These are phyloP conservation scores for Zelleria hepariella DNA, from an alignment of 2,888 invertebrate species.

Conservation along the genomic window DNA sequence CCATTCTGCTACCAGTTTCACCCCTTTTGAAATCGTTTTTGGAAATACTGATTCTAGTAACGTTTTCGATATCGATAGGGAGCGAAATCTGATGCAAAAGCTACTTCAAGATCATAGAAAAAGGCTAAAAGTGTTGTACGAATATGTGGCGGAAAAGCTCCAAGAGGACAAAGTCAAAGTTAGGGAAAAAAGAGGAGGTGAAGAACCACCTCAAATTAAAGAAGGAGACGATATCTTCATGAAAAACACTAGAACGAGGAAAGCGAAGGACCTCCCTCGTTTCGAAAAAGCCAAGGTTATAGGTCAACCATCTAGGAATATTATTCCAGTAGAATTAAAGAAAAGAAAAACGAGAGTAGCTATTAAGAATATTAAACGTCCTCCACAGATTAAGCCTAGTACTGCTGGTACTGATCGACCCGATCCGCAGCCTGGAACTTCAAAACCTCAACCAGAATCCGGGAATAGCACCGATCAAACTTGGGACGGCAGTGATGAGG, in stretches of 20 bases:
- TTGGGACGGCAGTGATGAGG: too few relatives aligned
- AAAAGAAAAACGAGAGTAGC: slow-evolving; percentile 3
- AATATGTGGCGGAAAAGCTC: slow-evolving; percentile 10
- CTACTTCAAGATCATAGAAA: slow-evolving; percentile 14
- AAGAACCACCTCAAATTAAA: slow-evolving; percentile 10
- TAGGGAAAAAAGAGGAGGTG: slow-evolving; percentile 13
- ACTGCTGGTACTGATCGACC: too few relatives aligned
- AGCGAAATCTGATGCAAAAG: slow-evolving; percentile 10
- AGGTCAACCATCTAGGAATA: slow-evolving; percentile 13
- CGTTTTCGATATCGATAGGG: not conserved
- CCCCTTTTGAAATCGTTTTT: slow-evolving; percentile 14
- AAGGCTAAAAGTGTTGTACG: slow-evolving; percentile 12
- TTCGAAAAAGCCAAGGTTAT: slow-evolving; percentile 17
- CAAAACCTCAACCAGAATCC: too few relatives aligned
- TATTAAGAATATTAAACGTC: slow-evolving; percentile 12
- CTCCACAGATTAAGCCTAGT: slow-evolving; percentile 14
- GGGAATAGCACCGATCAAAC: too few relatives aligned
- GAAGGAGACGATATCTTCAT: slow-evolving; percentile 15
- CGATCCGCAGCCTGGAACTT: too few relatives aligned
- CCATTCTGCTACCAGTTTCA: slow-evolving; percentile 12
- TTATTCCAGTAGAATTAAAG: slow-evolving; percentile 5
- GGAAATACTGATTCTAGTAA: slow-evolving; percentile 9
- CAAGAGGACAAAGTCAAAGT: not conserved
- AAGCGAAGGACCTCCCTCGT: slow-evolving; percentile 17
- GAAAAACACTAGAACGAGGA: slow-evolving; percentile 16